Conservation (phyloP, 1,140 invertebrate genomes). For the Zaprionus gabonicus region DNA sequence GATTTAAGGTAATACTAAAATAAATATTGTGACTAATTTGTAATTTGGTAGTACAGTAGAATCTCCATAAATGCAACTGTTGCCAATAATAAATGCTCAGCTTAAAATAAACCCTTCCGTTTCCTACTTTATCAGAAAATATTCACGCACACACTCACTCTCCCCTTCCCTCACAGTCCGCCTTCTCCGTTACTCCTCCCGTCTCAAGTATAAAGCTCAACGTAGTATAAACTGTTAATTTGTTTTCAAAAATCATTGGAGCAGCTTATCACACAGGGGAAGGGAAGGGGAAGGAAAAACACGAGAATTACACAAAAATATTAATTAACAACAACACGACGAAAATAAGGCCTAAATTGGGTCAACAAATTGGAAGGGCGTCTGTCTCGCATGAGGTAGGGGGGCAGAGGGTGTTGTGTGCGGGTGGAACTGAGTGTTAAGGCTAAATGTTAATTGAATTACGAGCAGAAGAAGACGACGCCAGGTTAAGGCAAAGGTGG, state of each 20-base stretch:
- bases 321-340: slow-evolving; percentile 58
- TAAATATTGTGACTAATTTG: too few species aligned
- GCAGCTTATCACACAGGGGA: slow-evolving; percentile 34
- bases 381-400: neutral
- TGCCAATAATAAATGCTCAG: too few species aligned
- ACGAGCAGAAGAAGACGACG: slow-evolving; percentile 45
- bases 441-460: slow-evolving; percentile 66
- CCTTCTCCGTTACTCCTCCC: neutral
- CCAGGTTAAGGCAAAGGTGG: slow-evolving; percentile 37
- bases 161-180: neutral
- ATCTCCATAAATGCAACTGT: neutral
- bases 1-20: too few species aligned
- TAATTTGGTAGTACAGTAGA: neutral
- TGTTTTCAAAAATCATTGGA: slow-evolving; percentile 28
- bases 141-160: neutral
- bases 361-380: slow-evolving; percentile 42
- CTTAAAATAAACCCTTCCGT: neutral
- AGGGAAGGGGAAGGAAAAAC: neutral
- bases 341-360: slow-evolving; percentile 39
- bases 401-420: neutral
- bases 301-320: slow-evolving; percentile 62
- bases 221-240: slow-evolving; percentile 44
- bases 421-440: slow-evolving; percentile 1
- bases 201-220: slow-evolving; percentile 19
- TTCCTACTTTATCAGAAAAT: neutral